These are phyloP conservation scores for Proisotoma minuta DNA, from an alignment of 2,888 invertebrate genomes.

Conservation along the genomic window DNA sequence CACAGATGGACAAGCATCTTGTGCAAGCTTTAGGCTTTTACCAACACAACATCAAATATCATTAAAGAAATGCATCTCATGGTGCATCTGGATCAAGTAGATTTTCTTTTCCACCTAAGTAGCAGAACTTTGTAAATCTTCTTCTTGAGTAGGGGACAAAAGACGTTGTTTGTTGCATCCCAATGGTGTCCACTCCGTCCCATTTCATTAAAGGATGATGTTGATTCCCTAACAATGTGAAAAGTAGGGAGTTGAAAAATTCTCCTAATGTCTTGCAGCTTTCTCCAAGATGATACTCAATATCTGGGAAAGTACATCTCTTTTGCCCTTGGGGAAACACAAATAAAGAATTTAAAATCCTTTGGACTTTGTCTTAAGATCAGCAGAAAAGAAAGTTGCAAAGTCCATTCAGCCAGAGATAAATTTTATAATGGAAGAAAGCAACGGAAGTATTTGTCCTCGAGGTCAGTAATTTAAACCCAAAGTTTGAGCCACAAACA, in stretches of 20 bases:
- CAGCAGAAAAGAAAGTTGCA: too few relatives aligned
- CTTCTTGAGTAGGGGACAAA: not conserved
- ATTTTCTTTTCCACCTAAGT: not conserved
- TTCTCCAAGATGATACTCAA: not conserved
- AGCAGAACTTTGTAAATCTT: conserved; percentile 5
- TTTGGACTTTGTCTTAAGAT: too few relatives aligned
- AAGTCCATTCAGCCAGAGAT: too few relatives aligned
- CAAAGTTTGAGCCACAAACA: too few relatives aligned
- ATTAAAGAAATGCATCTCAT: not conserved
- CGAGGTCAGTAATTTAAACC: too few relatives aligned
- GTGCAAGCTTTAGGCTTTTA: too few relatives aligned
- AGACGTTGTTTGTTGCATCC: not conserved
- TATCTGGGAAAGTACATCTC: too few relatives aligned
- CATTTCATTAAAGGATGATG: too few relatives aligned
- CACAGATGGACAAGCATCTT: not conserved
- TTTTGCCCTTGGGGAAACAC: too few relatives aligned
- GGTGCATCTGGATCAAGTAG: conserved; percentile 2
- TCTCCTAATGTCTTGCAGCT: not conserved
- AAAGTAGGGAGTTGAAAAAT: not conserved
- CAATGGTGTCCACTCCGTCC: not conserved
- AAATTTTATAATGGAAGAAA: too few relatives aligned
- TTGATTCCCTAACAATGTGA: not conserved
- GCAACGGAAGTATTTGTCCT: too few relatives aligned
- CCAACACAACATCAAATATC: conserved; percentile 1
- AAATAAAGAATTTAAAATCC: too few relatives aligned